Base-by-base conservation (phyloP, 2,113 vertebrate genomes). In the Cyanoderma ruficeps region DNA sequence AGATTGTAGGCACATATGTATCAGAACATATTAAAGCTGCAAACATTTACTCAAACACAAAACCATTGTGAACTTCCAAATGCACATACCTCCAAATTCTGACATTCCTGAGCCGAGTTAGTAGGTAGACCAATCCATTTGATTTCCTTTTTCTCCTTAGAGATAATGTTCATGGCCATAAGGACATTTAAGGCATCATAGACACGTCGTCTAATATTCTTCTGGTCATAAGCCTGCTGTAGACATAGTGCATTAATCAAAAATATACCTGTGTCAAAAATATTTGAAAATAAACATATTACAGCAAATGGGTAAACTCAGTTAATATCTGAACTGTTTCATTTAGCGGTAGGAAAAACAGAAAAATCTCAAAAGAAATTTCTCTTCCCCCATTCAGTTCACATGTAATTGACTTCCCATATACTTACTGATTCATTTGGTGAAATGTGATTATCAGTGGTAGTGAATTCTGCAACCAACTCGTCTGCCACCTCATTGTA, bases 91-190 rank as follows among this genome's bases (percentile, higher is more conserved):
- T 99, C 99, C 67, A 99, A 97, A 96, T 99, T 99, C 98, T 99
- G 99, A 97, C 99, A 99, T 97, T 99, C 99, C 98, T 99, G 99
- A 89, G 99, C 99, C 4, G 99, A 99, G 98, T 99, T 99, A 94
- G 99, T 99, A 95, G 99, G 99, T 90, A 99, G 98, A 60, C 99
- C 99, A 30, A 99, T 99, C 99, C 99, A 99, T 88, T 98, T 99
- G 93, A 99, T 99, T 98, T 99, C 99, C 79, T 99, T 99, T 96
- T 99, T 99, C 98, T 99, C 99, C 98, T 99, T 99, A 49, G 99
- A 99, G 97, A 99, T 99, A 96, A 99, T 99, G 97, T 99, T 99
- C 99, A 99, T 99, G 96, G 99, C 99, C 99, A 99, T 99, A 70
- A 99, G 98, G 94, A 99, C 99, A 47, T 99, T 99, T 81, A 99